A percentile compares a stretch with the other conserved stretches of the same genome.
phyloP scores from a whole-genome alignment of 2,113 vertebrate genomes.

The Siphamia tubifer region DNA sequence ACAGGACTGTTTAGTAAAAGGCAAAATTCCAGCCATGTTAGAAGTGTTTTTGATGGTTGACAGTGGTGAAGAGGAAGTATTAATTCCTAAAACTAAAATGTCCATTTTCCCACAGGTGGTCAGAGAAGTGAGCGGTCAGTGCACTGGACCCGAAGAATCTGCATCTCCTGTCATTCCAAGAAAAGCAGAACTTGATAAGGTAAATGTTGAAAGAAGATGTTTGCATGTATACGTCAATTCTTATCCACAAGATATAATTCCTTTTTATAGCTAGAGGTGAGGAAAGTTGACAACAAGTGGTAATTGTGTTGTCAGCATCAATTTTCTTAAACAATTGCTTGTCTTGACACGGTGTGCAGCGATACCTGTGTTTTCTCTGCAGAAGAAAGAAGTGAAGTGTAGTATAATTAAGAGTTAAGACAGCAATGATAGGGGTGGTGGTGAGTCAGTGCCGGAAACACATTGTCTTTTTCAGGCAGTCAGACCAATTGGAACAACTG shows the following conservation, averaged over 20 bases:
- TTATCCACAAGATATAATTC: background rate
- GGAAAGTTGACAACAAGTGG: conserved; percentile 25
- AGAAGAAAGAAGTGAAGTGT: conserved; percentile 21
- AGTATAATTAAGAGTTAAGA: conserved; percentile 29
- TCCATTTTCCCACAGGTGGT: conserved; percentile 81
- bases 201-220: conserved; percentile 56
- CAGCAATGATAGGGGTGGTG: conserved; percentile 18
- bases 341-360: background rate
- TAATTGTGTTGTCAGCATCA: conserved; percentile 55
- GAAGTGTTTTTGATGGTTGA: no score
- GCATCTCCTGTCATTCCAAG: conserved; percentile 83
- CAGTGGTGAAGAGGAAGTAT: no score
- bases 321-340: conserved; percentile 39
- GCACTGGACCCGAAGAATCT: conserved; percentile 72
- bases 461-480: background rate
- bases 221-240: background rate
- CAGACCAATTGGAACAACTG: conserved; percentile 2
- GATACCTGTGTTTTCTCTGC: background rate
- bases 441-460: conserved; percentile 19
- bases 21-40: no score
- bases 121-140: conserved; percentile 84
- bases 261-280: conserved; percentile 16
- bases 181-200: conserved; percentile 92
- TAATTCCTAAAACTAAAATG: background rate
- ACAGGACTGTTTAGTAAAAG: no score